These are phyloP conservation scores for Brachionus koreanus DNA, from an alignment of 1,140 invertebrate genomes.

Conservation along the genomic window DNA sequence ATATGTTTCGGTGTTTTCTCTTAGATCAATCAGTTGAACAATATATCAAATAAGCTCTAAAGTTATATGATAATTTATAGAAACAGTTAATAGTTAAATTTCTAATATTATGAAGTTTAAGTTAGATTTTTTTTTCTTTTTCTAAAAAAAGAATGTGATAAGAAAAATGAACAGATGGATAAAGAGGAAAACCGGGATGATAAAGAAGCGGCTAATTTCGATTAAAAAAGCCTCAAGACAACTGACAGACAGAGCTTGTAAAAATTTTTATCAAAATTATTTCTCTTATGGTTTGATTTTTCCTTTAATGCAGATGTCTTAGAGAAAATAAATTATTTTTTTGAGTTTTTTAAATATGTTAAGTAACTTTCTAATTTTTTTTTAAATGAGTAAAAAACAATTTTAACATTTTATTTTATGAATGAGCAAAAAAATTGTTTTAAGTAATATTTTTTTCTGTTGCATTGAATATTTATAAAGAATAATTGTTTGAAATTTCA, in stretches of 20 bases:
- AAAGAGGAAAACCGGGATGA: background rate
- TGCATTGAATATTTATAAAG: too few relatives aligned
- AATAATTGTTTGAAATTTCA: too few relatives aligned
- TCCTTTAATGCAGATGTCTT: background rate
- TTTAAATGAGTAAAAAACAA: background rate
- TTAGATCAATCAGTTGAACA: background rate
- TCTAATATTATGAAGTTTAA: too few relatives aligned
- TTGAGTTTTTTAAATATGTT: background rate
- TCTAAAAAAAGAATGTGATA: background rate
- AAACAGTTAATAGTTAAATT: background rate
- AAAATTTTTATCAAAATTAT: background rate
- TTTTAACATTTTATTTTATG: background rate
- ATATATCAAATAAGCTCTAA: background rate
- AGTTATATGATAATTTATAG: too few relatives aligned
- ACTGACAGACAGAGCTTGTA: background rate
- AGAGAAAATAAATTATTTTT: background rate
- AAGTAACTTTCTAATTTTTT: background rate
- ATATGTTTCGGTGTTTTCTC: background rate
- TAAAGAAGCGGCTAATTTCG: background rate
- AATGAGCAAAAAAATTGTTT: background rate
- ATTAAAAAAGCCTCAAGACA: background rate
- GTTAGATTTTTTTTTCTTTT: too few relatives aligned
- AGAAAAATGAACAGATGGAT: background rate
- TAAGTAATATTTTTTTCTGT: background rate
- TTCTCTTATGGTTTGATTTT: background rate